phyloP scores from a whole-genome alignment of 2,113 vertebrate genomes.

The Neodontobutis hainanensis region DNA sequence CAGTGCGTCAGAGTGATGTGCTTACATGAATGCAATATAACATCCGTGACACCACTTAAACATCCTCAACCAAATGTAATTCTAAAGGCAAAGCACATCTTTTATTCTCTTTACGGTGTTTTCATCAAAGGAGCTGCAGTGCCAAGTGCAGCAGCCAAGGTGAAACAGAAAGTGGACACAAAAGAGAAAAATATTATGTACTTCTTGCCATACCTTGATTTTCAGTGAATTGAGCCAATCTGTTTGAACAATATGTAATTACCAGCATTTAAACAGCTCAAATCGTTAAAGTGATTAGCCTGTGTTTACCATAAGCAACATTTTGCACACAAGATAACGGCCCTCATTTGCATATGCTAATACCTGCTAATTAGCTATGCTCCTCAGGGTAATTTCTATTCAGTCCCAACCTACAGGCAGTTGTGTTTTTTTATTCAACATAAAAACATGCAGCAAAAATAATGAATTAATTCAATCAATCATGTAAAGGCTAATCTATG shows the following conservation, averaged over 20 bases:
- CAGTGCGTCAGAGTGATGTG: conserved; percentile 22
- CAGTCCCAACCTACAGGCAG: conserved; percentile 68
- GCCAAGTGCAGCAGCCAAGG: conserved; percentile 36
- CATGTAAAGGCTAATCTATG: conserved; percentile 80
- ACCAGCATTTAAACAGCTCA: conserved; percentile 76
- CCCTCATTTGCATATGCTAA: conserved; percentile 79
- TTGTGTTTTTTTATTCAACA: conserved; percentile 28
- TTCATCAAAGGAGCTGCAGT: conserved; percentile 40
- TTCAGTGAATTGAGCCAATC: conserved; percentile 45
- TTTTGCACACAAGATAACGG: conserved; percentile 79
- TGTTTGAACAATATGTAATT: conserved; percentile 75
- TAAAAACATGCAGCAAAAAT: conserved; percentile 46
- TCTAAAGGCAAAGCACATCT: conserved; percentile 43
- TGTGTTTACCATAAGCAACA: conserved; percentile 77
- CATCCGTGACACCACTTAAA: conserved; percentile 29
- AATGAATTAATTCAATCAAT: conserved; percentile 78
- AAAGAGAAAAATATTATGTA: conserved; percentile 2
- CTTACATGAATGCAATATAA: conserved; percentile 31
- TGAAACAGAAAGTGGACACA: conserved; percentile 41
- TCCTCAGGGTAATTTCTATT: conserved; percentile 73
- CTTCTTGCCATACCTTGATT: conserved; percentile 28
- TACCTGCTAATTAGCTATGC: conserved; percentile 75
- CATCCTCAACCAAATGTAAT: conserved; percentile 16
- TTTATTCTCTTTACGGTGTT: conserved; percentile 53
- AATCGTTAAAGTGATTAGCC: conserved; percentile 76